Evolutionary conservation across 2,888 invertebrate genomes (phyloP), one percentile per base, ranked within the genome.

Genomic region (Plagodis dolabraria): DNA sequence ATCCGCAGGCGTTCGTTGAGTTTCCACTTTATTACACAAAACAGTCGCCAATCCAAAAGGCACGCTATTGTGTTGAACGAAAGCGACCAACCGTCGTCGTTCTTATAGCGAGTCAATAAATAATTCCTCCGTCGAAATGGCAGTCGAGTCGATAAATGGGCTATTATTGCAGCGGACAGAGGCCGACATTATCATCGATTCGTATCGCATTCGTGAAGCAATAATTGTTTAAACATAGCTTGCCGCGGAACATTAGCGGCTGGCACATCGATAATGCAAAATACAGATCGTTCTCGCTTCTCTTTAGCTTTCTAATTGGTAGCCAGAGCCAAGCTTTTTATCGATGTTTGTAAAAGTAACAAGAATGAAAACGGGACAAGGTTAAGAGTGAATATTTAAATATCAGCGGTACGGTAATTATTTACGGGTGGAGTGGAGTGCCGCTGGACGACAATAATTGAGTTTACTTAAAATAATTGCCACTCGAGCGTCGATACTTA

Each of bases 221-320:
- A 87, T 90, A 88, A 91, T 90, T 89, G 89, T 90, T 89, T 88
- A 88, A 90, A 88, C 87, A 88, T 84, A 87, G 85, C 80, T 79
- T 79, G 81, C 82, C 76, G 83, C 74, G 79, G 80, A 79, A 81
- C 83, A 84, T 87, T 89, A 87, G 85, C 74, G 80, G 80, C 77
- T 71, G 80, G 77, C 76, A 73, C 76, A 84, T 88, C 79, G 85
- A 87, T 89, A 88, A 87, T 87, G 86, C 82, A 84, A 70, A 78
- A 69, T 71, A 72, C 75, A 71, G 67, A 65, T 75, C 74, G 76
- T 75, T 76, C 72, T 67, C 77, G 74, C 70, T 65, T 69, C 76
- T 82, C 74, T 74, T 80, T 80, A 78, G 74, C 83, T 83, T 84
- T 84, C 82, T 85, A 85, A 85, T 85, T 82, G 76, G 69, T 66